Evolutionary conservation across 2,113 vertebrate species (phyloP).

Genomic region (Bubo bubo): DNA sequence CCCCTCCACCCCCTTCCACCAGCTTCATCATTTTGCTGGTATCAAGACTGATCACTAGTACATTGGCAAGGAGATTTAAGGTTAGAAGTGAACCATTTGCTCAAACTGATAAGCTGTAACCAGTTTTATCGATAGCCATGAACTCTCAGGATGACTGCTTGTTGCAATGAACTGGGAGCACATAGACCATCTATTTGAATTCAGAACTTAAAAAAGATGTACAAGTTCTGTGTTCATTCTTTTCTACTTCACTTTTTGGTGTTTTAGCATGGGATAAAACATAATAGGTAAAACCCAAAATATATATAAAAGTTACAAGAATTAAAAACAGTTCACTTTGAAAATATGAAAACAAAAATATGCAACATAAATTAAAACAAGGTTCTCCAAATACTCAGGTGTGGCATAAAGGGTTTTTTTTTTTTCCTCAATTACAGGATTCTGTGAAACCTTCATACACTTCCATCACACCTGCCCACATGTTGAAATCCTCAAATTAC

Average conservation of each 20-base stretch:
- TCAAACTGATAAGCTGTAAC: not conserved
- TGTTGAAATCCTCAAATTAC: not conserved
- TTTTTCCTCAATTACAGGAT: too few relatives aligned
- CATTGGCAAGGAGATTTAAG: not conserved
- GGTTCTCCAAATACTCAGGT: not conserved
- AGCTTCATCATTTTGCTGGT: not conserved
- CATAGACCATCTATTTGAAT: not conserved
- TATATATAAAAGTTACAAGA: not conserved
- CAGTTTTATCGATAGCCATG: not conserved
- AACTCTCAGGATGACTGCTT: not conserved
- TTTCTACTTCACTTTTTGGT: not conserved
- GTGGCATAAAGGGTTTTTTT: not conserved
- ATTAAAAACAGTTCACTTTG: not conserved
- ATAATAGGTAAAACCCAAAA: not conserved
- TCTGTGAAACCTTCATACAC: not conserved
- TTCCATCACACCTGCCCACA: not conserved
- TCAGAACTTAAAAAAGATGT: not conserved
- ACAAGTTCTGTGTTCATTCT: not conserved
- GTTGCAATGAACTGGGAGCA: not conserved
- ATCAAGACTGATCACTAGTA: not conserved
- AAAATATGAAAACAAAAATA: not conserved
- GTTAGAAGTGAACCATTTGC: not conserved
- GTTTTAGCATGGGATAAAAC: not conserved
- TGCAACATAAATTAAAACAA: not conserved
- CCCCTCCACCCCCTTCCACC: not conserved